phyloP scores from a whole-genome alignment of 2,113 vertebrate species.

The Piprites chloris region DNA sequence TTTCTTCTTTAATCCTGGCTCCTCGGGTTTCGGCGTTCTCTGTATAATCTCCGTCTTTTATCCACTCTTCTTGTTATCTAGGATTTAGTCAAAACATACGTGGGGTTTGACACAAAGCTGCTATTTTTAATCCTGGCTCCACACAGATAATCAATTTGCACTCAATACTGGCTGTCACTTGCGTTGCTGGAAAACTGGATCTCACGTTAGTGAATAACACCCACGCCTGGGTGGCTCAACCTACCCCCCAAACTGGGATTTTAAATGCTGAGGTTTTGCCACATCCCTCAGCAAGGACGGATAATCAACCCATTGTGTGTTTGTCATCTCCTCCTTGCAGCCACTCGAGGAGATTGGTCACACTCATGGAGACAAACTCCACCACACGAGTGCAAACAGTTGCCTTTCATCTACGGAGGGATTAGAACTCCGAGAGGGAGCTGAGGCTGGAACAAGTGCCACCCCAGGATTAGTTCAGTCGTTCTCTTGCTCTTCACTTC shows the following conservation, averaged over 20 bases:
- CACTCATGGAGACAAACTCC: background rate
- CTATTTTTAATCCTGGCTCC: constrained; percentile 39
- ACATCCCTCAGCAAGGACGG: background rate
- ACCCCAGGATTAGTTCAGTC: background rate
- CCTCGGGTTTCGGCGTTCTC: background rate
- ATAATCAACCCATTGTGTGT: background rate
- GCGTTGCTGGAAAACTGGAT: background rate
- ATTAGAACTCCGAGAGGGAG: background rate
- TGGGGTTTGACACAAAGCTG: constrained; percentile 12
- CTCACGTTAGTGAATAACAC: background rate
- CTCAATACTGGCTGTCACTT: constrained; percentile 36
- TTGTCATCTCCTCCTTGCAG: background rate
- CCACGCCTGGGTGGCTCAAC: background rate
- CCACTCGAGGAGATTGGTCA: background rate
- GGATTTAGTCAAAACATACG: constrained; percentile 45
- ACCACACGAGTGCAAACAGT: background rate
- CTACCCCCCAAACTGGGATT: background rate
- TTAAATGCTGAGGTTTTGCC: background rate
- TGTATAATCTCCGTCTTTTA: constrained; percentile 41
- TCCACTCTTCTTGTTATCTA: constrained; percentile 40
- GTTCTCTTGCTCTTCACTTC: background rate
- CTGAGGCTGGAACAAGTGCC: background rate
- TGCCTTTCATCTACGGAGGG: background rate
- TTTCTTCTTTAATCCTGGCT: background rate
- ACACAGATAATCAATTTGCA: constrained; percentile 22